Percentiles rank a stretch among this genome's conserved stretches.
Conservation (phyloP, 2,113 vertebrate species). For the Labrus mixtus region DNA sequence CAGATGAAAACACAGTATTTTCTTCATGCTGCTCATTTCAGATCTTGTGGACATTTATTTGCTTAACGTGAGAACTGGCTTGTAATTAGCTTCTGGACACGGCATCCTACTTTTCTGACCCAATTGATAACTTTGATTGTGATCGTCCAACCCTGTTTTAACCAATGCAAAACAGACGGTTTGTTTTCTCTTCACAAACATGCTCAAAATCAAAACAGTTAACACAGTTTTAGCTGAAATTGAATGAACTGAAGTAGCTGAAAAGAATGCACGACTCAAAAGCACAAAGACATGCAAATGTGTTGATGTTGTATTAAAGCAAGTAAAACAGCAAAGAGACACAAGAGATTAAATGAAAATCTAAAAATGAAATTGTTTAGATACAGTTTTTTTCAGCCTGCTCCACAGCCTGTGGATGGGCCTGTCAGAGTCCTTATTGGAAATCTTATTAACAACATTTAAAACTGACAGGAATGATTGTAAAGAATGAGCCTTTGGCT, state of each 20-base stretch:
- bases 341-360: background rate
- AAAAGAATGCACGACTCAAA: too few species aligned
- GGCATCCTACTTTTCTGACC: background rate
- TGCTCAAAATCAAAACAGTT: background rate
- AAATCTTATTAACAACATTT: constrained; percentile 61
- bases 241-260: too few species aligned
- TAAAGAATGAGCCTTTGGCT: constrained; percentile 80
- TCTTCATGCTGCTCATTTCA: constrained; percentile 23
- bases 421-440: constrained; percentile 66
- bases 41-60: constrained; percentile 30
- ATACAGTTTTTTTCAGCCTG: background rate
- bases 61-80: background rate
- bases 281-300: too few species aligned
- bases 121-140: constrained; percentile 14
- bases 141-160: background rate
- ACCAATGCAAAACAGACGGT: constrained; percentile 1
- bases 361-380: background rate
- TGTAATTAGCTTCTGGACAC: background rate
- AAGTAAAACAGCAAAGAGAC: too few species aligned
- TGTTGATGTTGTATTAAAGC: too few species aligned
- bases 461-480: constrained; percentile 77
- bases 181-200: background rate
- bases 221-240: background rate
- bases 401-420: constrained; percentile 37
- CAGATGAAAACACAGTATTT: constrained; percentile 32